Evolutionary conservation across 1,140 invertebrate genomes (phyloP).

Genomic region (Solenopsis fugax): DNA sequence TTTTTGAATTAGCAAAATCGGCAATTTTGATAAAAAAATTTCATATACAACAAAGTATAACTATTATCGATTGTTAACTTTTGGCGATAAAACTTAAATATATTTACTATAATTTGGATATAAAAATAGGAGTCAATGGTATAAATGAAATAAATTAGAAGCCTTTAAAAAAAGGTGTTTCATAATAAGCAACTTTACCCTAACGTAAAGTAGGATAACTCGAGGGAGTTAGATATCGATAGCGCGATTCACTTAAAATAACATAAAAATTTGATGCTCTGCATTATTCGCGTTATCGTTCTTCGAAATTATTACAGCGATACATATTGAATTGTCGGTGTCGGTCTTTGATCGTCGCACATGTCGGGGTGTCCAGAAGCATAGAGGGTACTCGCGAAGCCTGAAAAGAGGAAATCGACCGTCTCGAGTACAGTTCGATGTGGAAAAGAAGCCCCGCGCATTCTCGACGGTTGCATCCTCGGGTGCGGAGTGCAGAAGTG

Average conservation of each 20-base stretch:
- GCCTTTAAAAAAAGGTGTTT: too few species aligned
- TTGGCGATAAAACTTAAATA: too few species aligned
- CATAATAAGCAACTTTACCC: too few species aligned
- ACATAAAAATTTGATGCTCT: not conserved
- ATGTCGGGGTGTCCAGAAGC: not conserved
- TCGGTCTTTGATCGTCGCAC: not conserved
- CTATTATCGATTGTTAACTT: too few species aligned
- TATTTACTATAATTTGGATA: too few species aligned
- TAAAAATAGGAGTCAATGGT: too few species aligned
- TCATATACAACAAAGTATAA: too few species aligned
- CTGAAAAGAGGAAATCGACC: constrained; percentile 48
- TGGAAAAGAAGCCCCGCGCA: constrained; percentile 51
- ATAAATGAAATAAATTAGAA: too few species aligned
- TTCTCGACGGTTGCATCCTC: constrained; percentile 69
- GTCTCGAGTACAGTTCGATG: constrained; percentile 69
- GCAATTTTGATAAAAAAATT: too few species aligned
- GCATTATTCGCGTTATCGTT: not conserved
- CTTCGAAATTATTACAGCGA: not conserved
- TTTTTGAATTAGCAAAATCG: too few species aligned
- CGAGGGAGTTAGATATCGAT: not conserved
- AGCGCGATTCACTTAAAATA: not conserved
- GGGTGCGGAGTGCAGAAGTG: constrained; percentile 67
- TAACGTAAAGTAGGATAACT: not conserved
- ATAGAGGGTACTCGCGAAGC: not conserved
- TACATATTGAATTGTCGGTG: not conserved